Conservation (phyloP, 2,888 invertebrate genomes). For the Drosophila rellima region DNA sequence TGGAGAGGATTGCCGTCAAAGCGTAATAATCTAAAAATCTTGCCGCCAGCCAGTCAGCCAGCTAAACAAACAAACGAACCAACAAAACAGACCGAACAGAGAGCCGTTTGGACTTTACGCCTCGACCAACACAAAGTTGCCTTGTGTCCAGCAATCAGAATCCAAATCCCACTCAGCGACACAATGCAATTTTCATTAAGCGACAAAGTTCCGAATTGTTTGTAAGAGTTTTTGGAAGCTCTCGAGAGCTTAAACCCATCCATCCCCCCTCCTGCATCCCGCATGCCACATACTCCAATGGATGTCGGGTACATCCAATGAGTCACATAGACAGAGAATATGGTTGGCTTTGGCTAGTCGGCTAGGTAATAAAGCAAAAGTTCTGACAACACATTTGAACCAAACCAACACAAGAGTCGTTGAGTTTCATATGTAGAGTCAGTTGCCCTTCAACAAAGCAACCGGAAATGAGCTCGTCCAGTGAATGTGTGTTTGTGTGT, state of each 20-base stretch:
- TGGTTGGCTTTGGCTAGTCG: slow-evolving; percentile 5
- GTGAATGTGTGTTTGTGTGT: no score
- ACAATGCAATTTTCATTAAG: slow-evolving; percentile 80
- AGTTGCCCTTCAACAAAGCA: slow-evolving; percentile 60
- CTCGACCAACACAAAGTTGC: slow-evolving; percentile 33
- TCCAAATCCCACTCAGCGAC: slow-evolving; percentile 27
- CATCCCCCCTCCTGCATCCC: neutral
- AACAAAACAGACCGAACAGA: slow-evolving; percentile 39
- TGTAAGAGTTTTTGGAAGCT: slow-evolving; percentile 12
- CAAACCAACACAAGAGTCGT: slow-evolving; percentile 8
- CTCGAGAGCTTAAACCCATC: neutral
- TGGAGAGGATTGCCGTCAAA: slow-evolving; percentile 38
- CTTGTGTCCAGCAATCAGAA: slow-evolving; percentile 28
- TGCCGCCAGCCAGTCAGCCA: slow-evolving; percentile 51
- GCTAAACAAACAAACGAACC: slow-evolving; percentile 40
- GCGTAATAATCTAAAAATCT: slow-evolving; percentile 76
- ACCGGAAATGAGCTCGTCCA: slow-evolving; percentile 70
- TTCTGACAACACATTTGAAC: slow-evolving; percentile 57
- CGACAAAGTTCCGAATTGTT: slow-evolving; percentile 62
- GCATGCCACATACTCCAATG: neutral
- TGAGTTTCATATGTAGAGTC: slow-evolving; percentile 26
- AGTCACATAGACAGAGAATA: slow-evolving; percentile 1
- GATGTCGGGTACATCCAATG: slow-evolving; percentile 2
- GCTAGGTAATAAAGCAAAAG: slow-evolving; percentile 73
- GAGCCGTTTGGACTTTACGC: slow-evolving; percentile 44